Base-by-base conservation (phyloP, 2,113 vertebrate species). In the Prinia subflava region DNA sequence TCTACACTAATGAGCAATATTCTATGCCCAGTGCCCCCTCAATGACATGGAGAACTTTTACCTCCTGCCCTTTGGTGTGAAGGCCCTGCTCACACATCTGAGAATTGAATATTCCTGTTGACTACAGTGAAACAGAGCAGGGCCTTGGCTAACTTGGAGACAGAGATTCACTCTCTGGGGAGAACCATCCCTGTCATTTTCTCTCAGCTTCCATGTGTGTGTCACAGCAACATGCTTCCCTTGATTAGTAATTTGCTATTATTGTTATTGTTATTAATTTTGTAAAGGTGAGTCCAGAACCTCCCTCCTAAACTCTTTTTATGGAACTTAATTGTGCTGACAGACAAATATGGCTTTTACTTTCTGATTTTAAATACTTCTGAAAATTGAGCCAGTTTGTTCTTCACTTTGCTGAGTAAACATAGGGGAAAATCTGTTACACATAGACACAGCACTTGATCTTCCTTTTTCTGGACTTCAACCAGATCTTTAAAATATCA, bases 141-240 rank as follows among this genome's bases (percentile, higher is more conserved):
- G 21, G 15, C 7, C 46, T 78, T 77, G n/a, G 20, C 47, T 74
- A 50, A 35, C 28, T 15, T 59, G 24, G 13, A 50, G 3, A 42
- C 15, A 27, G 41, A 76, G 7, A 31, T 78, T 46, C 1, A 0
- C 14, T 15, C 0, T 11, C 10, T 21, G 35, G 20, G 21, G 9
- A 78, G 10, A 57, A 35, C 20, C 20, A 65, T 4, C 16, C 31
- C 63, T 23, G 11, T 13, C 4, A 14, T 37, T 31, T 33, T 59
- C 15, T n/a, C 7, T 79, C 35, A 59, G 9, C 13, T 85, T 13
- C 3, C 3, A 46, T 8, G 3, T 11, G 4, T 42, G 41, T 7
- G 7, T 71, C 39, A 47, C 17, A 42, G 39, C 7, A 90, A 15
- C 15, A 12, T 13, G 6, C 6, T 39, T 59, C 2, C 42, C 14